These are phyloP conservation scores for Octopus sinensis DNA, from an alignment of 1,140 invertebrate genomes.

Conservation along the genomic window DNA sequence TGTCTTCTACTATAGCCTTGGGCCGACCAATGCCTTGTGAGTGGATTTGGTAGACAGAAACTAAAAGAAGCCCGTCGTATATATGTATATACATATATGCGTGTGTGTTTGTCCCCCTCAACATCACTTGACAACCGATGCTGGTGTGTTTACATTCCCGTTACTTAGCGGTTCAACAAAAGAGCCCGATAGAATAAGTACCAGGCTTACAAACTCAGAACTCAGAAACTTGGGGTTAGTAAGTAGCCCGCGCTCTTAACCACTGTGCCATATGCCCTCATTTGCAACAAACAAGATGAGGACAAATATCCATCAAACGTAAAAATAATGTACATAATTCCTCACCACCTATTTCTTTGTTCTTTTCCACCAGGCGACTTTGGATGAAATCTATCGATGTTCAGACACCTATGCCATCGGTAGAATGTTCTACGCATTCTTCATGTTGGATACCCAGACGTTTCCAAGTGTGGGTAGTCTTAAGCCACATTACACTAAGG, in stretches of 20 bases:
- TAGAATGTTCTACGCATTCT: conserved; percentile 32
- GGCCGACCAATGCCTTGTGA: too few species aligned
- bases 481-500: conserved; percentile 30
- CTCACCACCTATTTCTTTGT: neutral
- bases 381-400: conserved; percentile 29
- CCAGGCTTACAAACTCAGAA: neutral
- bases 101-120: too few species aligned
- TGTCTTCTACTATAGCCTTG: too few species aligned
- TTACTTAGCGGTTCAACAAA: too few species aligned
- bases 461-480: conserved; percentile 28
- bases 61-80: too few species aligned
- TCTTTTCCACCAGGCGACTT: conserved; percentile 19
- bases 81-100: too few species aligned
- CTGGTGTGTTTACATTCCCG: too few species aligned
- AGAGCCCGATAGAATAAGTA: too few species aligned
- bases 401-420: conserved; percentile 32
- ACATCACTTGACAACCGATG: too few species aligned
- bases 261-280: neutral
- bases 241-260: neutral
- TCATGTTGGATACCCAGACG: conserved; percentile 13
- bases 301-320: neutral
- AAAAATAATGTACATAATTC: neutral
- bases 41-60: too few species aligned
- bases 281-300: neutral
- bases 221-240: neutral